phyloP scores from a whole-genome alignment of 2,888 invertebrate genomes.

The Drosophila cracens region DNA sequence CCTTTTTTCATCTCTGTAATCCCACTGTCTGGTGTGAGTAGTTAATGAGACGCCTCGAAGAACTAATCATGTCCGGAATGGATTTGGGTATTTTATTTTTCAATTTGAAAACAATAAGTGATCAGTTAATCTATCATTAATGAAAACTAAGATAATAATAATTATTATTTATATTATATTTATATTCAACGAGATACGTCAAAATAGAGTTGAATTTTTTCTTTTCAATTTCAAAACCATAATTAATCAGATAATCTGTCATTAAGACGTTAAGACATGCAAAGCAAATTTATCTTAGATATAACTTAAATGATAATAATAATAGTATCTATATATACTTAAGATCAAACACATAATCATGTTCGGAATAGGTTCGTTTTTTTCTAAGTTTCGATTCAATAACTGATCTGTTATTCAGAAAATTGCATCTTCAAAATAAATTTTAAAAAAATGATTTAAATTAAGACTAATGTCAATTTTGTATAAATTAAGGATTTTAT shows the following conservation, averaged over 20 bases:
- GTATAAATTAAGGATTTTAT: background rate
- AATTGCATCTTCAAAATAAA: background rate
- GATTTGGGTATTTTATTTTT: conserved; percentile 25
- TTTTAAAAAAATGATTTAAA: background rate
- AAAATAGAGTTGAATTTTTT: background rate
- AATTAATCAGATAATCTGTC: background rate
- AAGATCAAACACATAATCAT: background rate
- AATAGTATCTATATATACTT: background rate
- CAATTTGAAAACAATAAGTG: conserved; percentile 49
- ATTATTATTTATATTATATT: background rate
- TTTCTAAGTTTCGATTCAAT: background rate
- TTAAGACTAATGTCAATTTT: background rate
- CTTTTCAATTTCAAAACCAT: background rate
- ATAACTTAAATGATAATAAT: background rate
- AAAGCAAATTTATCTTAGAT: background rate
- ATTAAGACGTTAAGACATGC: background rate
- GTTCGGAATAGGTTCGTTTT: background rate
- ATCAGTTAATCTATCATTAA: conserved; percentile 17
- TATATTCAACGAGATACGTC: background rate
- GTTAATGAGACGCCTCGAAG: conserved; percentile 32
- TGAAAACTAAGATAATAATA: background rate
- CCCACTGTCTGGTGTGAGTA: conserved; percentile 39
- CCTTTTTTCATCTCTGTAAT: background rate
- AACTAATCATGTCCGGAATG: conserved; percentile 51
- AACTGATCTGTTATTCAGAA: background rate